Conservation (phyloP, 2,797 vertebrate species). For the Peromyscus aztecus region DNA sequence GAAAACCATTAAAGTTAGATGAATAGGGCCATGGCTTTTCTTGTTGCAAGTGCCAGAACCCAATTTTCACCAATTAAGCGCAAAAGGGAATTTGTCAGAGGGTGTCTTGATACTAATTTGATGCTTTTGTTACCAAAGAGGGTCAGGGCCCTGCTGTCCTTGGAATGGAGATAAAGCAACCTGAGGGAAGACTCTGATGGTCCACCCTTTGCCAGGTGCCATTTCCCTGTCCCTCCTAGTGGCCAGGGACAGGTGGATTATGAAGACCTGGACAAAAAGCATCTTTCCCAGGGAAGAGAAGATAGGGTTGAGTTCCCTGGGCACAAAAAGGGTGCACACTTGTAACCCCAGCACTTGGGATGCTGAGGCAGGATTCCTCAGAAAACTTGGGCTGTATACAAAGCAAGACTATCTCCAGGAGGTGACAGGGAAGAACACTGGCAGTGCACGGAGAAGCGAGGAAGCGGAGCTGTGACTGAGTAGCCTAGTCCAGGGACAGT, state of each 20-base stretch:
- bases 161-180: not conserved
- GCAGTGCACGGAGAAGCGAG: not conserved
- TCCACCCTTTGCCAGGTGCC: not conserved
- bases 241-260: not conserved
- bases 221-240: not conserved
- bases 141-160: not conserved
- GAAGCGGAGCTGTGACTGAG: not conserved
- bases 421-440: too few relatives aligned
- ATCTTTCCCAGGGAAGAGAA: constrained; percentile 13
- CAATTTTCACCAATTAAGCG: not conserved
- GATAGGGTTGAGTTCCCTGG: not conserved
- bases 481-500: not conserved
- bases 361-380: not conserved
- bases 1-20: not conserved
- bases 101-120: constrained; percentile 12
- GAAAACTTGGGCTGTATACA: not conserved
- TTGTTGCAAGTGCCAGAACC: not conserved
- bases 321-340: not conserved
- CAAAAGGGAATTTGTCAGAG: not conserved
- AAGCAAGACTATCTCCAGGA: not conserved
- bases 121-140: not conserved
- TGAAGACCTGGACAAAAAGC: not conserved
- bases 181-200: not conserved
- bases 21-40: not conserved
- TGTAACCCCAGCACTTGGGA: not conserved